Conservation (phyloP, 2,888 invertebrate genomes). For the Nemotelus nigrinus region DNA sequence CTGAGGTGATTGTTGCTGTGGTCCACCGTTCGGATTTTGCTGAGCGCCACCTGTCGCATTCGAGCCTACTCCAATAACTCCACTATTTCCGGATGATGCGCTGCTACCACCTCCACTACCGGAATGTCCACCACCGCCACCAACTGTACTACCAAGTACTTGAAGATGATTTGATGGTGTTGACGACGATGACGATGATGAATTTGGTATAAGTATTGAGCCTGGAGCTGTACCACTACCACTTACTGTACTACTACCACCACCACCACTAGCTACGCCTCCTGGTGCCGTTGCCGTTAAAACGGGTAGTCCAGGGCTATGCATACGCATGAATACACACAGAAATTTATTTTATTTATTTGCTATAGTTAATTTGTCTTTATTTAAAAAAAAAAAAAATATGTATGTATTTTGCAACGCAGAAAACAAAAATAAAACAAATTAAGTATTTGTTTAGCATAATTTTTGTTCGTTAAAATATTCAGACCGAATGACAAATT, state of each 20-base stretch:
- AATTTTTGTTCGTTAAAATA: no score
- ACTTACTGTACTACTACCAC: conserved; percentile 65
- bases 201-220: conserved; percentile 60
- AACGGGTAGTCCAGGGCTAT: conserved; percentile 54
- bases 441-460: no score
- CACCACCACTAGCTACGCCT: conserved; percentile 70
- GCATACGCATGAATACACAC: conserved; percentile 31
- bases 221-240: conserved; percentile 65
- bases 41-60: conserved; percentile 43
- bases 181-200: conserved; percentile 62
- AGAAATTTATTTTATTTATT: conserved; percentile 16
- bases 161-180: conserved; percentile 61
- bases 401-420: conserved; percentile 30
- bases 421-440: not conserved
- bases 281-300: conserved; percentile 62
- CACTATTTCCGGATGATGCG: conserved; percentile 23
- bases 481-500: no score
- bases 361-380: conserved; percentile 44
- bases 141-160: conserved; percentile 52
- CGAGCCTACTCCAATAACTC: conserved; percentile 37
- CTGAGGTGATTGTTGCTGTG: conserved; percentile 73
- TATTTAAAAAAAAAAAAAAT: conserved; percentile 45
- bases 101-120: conserved; percentile 52
- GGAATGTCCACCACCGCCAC: conserved; percentile 49
- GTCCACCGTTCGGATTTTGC: conserved; percentile 66